Evolutionary conservation across 2,797 vertebrate species (phyloP).

Genomic region (Acrossocheilus fasciatus): DNA sequence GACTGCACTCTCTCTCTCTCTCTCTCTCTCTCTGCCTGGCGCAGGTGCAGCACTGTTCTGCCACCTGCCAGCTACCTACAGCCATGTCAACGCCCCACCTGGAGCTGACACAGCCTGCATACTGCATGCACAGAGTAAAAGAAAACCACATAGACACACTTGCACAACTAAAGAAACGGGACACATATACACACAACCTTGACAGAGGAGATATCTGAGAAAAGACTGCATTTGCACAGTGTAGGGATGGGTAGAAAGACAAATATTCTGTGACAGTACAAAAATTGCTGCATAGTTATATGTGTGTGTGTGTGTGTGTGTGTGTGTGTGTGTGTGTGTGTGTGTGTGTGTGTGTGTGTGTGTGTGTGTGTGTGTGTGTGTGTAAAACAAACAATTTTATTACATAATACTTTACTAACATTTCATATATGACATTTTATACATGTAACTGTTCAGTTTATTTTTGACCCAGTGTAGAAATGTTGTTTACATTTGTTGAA

Average conservation of each 20-base stretch:
- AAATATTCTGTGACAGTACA: background rate
- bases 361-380: background rate
- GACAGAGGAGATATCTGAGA: constrained; percentile 31
- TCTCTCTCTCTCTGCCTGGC: constrained; percentile 53
- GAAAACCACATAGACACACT: constrained; percentile 37
- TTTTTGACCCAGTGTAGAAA: too few relatives aligned
- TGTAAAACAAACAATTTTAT: background rate
- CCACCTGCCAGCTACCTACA: constrained; percentile 75
- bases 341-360: too few relatives aligned
- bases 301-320: too few relatives aligned
- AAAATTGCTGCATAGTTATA: background rate
- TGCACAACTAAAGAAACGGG: constrained; percentile 19
- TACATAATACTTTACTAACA: background rate
- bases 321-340: too few relatives aligned
- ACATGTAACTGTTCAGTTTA: too few relatives aligned
- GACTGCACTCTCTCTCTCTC: constrained; percentile 7
- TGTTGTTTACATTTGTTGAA: too few relatives aligned
- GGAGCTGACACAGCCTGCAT: constrained; percentile 76
- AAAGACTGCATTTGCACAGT: background rate
- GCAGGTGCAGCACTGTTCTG: constrained; percentile 74
- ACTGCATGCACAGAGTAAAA: constrained; percentile 58
- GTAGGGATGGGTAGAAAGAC: background rate
- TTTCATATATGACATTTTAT: background rate
- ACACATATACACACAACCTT: constrained; percentile 44
- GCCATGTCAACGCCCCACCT: constrained; percentile 74